Conservation (phyloP, 2,888 invertebrate genomes). For the Machimus rusticus region DNA sequence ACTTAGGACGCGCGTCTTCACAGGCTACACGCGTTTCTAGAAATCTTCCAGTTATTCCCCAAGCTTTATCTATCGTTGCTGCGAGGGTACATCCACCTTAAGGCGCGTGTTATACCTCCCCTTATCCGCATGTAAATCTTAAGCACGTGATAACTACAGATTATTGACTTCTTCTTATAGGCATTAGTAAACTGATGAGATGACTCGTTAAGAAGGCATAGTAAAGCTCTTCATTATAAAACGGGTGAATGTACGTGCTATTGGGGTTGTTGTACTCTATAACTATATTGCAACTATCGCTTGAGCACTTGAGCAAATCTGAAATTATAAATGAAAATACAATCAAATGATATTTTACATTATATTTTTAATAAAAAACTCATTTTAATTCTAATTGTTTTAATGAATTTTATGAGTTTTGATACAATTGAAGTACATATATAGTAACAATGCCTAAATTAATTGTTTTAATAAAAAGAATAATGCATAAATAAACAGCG, state of each 20-base stretch:
- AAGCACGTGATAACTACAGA: neutral
- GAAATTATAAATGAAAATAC: too few species aligned
- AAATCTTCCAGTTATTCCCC: neutral
- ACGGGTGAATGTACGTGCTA: neutral
- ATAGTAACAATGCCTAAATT: too few species aligned
- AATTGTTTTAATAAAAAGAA: too few species aligned
- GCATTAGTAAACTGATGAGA: neutral
- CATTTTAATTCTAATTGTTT: too few species aligned
- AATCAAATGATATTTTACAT: too few species aligned
- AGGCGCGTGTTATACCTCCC: neutral
- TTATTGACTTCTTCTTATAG: neutral
- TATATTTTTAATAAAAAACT: too few species aligned
- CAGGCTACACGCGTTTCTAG: neutral
- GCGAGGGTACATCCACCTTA: neutral
- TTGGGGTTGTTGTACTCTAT: neutral
- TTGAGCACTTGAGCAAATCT: too few species aligned
- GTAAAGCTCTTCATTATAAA: neutral
- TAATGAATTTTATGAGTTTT: too few species aligned
- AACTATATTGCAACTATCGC: too few species aligned
- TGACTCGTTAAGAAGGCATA: neutral
- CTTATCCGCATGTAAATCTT: neutral
- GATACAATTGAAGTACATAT: too few species aligned
- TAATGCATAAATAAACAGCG: too few species aligned
- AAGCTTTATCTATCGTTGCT: neutral
- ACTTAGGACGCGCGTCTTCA: neutral